A percentile compares a stretch with the other conserved stretches of the same genome.
These are phyloP conservation scores for Lagria hirta DNA, from an alignment of 2,888 invertebrate genomes.

Conservation along the genomic window DNA sequence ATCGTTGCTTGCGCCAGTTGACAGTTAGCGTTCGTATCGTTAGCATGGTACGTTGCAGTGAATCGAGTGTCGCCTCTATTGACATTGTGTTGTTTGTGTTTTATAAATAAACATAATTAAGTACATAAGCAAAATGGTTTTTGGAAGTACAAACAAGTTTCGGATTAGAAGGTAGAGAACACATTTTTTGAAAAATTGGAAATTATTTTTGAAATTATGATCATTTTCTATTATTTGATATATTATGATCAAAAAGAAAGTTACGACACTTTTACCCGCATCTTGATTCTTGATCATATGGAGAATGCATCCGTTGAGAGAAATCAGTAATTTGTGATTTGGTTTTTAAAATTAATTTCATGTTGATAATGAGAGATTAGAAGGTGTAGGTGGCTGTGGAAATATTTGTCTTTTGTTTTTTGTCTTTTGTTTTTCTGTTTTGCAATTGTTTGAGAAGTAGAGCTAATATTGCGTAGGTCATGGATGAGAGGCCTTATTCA, in stretches of 20 bases:
- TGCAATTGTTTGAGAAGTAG: no score
- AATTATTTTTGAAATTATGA: constrained; percentile 10
- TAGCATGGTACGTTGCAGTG: constrained; percentile 19
- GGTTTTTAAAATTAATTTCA: no score
- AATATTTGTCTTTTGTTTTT: no score
- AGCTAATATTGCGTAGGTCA: no score
- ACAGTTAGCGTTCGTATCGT: constrained; percentile 38
- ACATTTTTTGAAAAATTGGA: not conserved
- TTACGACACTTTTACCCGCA: constrained; percentile 27
- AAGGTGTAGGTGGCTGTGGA: no score
- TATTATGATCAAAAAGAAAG: constrained; percentile 24
- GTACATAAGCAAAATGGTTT: constrained; percentile 47
- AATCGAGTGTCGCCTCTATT: constrained; percentile 19
- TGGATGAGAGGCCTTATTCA: no score
- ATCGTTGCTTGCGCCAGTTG: constrained; percentile 38
- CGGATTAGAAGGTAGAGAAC: constrained; percentile 61
- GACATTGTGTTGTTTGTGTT: constrained; percentile 16
- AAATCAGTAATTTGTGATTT: constrained; percentile 13
- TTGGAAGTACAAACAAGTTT: constrained; percentile 58
- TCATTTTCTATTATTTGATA: constrained; percentile 19
- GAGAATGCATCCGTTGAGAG: constrained; percentile 23
- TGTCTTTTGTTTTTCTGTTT: no score
- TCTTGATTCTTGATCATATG: constrained; percentile 13
- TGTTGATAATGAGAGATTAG: no score
- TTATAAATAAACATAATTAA: constrained; percentile 9